Base-by-base conservation (phyloP, 92 coral and sea anemone genomes). In the Anthopleura xanthogrammica region DNA sequence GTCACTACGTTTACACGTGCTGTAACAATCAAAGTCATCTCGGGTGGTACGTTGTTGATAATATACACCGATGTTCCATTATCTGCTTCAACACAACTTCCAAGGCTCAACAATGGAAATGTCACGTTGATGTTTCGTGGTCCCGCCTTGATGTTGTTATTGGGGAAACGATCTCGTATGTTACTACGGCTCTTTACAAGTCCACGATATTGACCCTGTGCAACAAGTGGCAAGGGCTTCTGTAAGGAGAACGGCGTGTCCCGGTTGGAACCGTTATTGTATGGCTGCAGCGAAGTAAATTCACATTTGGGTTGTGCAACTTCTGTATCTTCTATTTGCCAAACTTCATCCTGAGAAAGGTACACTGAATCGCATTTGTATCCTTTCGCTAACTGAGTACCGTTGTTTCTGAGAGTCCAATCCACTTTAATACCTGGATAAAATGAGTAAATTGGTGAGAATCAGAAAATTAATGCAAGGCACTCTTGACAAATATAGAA, bases 181-280 rank as follows among this genome's bases (percentile, higher is more conserved):
- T 93, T 93, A 77, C 94, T 88, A 22, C 97, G 97, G 24, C 92
- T 93, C 86, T 87, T 93, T 23, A 93, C 89, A 39, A 93, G 90
- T 29, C 92, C 82, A 64, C 81, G 92, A 64, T 91, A 93, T 23
- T 77, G 80, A 43, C 97, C 94, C 78, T 85, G 73, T 22, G 85
- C 81, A 46, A 88, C 70, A 55, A 93, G 86, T 39, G 94, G 89
- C 12, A 93, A 72, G 41, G 82, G 39, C 43, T 72, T 85, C 48
- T 55, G 72, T 11, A 88, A 5, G 17, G 89, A 77, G 80, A 86
- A 86, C 14, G 85, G 43, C 1, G 76, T 81, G 79, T 93, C 97
- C 23, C 5, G 78, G 58, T 65, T 91, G 29, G 66, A 50, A 36
- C 91, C 92, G 14, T 71, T 84, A 42, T 84, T 89, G 73, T 83